Percentiles rank a stretch among this genome's conserved stretches.
phyloP scores from a whole-genome alignment of 2,888 invertebrate species.

The Hirtodrosophila duncani region DNA sequence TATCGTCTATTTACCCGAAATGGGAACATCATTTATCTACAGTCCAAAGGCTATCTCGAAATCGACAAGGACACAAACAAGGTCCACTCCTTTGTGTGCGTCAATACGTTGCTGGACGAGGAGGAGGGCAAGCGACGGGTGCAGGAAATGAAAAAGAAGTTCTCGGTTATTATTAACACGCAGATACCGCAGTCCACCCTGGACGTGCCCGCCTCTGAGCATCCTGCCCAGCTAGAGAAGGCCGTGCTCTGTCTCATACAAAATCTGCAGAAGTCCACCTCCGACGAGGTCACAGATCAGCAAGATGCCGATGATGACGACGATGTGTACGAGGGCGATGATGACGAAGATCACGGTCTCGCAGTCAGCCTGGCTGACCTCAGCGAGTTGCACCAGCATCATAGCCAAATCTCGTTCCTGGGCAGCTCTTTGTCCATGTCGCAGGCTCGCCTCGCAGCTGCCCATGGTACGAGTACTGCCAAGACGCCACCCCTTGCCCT shows the following conservation, averaged over 20 bases:
- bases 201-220: conserved; percentile 82
- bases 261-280: conserved; percentile 75
- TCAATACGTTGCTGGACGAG: conserved; percentile 87
- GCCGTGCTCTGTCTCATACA: conserved; percentile 85
- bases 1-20: conserved; percentile 89
- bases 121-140: conserved; percentile 86
- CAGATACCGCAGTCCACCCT: conserved; percentile 76
- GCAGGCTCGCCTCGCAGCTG: conserved; percentile 32
- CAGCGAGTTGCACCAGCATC: conserved; percentile 14
- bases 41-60: conserved; percentile 90
- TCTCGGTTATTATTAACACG: conserved; percentile 84
- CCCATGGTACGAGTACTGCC: conserved; percentile 39
- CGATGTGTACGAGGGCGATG: conserved; percentile 21
- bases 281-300: conserved; percentile 51
- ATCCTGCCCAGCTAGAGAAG: conserved; percentile 84
- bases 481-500: conserved; percentile 77
- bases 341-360: conserved; percentile 20
- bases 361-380: conserved; percentile 21
- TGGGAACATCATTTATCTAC: conserved; percentile 90
- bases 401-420: conserved; percentile 11
- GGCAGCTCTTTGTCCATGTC: conserved; percentile 26
- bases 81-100: conserved; percentile 91
- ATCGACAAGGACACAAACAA: conserved; percentile 86
- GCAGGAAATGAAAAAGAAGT: conserved; percentile 88
- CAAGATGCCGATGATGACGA: conserved; percentile 31